Evolutionary conservation across 2,888 invertebrate genomes (phyloP).

Genomic region (Ctena decussata): DNA sequence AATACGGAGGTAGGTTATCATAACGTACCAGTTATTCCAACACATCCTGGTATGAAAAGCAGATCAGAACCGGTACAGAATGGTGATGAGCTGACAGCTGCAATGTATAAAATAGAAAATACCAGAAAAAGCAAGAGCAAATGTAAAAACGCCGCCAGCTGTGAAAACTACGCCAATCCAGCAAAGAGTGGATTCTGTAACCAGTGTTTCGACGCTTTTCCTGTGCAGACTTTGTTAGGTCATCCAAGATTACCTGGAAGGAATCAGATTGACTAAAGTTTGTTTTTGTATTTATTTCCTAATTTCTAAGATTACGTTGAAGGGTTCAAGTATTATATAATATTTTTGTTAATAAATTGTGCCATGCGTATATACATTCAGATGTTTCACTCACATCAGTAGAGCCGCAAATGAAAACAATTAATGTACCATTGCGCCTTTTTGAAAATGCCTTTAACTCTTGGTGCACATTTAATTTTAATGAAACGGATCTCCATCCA

Average conservation of each 20-base stretch:
- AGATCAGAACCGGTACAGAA: background rate
- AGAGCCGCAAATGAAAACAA: too few species aligned
- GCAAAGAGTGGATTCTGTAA: conserved; percentile 76
- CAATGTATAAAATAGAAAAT: conserved; percentile 57
- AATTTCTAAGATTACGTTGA: too few species aligned
- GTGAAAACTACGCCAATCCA: conserved; percentile 74
- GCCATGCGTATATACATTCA: too few species aligned
- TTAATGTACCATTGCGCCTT: too few species aligned
- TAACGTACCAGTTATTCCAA: background rate
- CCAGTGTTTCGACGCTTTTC: conserved; percentile 67
- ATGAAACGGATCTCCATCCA: too few species aligned
- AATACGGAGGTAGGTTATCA: background rate
- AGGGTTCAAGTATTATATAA: too few species aligned
- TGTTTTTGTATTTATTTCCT: too few species aligned
- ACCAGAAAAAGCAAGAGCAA: conserved; percentile 65
- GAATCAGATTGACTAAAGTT: conserved; percentile 21
- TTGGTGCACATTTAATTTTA: too few species aligned
- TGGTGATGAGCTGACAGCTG: conserved; percentile 30
- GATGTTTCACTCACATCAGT: too few species aligned
- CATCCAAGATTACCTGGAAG: background rate
- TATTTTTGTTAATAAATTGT: too few species aligned
- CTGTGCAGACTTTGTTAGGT: conserved; percentile 13
- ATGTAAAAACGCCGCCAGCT: conserved; percentile 44
- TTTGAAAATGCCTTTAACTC: too few species aligned
- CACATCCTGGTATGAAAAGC: too few species aligned